Conservation (phyloP, 2,113 vertebrate species). For the Athene cunicularia region DNA sequence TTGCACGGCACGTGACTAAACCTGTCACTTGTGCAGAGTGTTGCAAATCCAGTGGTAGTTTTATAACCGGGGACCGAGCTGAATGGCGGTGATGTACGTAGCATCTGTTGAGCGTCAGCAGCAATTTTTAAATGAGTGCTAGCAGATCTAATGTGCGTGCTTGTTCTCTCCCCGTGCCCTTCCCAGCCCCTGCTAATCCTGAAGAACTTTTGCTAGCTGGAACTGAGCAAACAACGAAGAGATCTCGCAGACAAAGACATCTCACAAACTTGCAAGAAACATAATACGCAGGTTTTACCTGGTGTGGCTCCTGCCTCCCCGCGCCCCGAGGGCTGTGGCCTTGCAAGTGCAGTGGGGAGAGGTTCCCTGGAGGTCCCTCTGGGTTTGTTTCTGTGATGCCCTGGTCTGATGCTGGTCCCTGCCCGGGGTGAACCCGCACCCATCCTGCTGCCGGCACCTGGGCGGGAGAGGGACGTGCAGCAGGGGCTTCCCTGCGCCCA, state of each 20-base stretch:
- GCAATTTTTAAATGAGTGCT: neutral
- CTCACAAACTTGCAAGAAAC: neutral
- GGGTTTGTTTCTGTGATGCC: no score
- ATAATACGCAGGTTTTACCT: fast-evolving
- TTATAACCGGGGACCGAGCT: neutral
- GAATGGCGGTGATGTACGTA: neutral
- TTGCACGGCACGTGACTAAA: neutral
- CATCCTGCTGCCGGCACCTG: neutral
- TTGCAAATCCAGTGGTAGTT: neutral
- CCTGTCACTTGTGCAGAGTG: neutral
- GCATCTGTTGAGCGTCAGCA: neutral
- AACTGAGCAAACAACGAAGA: neutral
- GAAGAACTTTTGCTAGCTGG: neutral
- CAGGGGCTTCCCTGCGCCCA: neutral
- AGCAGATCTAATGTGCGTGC: neutral
- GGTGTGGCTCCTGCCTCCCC: fast-evolving
- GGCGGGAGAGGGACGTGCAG: neutral
- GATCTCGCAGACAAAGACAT: neutral
- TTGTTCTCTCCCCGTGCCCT: neutral
- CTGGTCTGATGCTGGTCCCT: neutral
- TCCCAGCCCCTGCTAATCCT: neutral
- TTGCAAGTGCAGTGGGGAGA: neutral
- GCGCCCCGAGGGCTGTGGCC: neutral
- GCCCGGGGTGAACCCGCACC: neutral
- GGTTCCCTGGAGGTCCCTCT: neutral